phyloP scores from a whole-genome alignment of 2,888 invertebrate genomes.

The Axea sp. region DNA sequence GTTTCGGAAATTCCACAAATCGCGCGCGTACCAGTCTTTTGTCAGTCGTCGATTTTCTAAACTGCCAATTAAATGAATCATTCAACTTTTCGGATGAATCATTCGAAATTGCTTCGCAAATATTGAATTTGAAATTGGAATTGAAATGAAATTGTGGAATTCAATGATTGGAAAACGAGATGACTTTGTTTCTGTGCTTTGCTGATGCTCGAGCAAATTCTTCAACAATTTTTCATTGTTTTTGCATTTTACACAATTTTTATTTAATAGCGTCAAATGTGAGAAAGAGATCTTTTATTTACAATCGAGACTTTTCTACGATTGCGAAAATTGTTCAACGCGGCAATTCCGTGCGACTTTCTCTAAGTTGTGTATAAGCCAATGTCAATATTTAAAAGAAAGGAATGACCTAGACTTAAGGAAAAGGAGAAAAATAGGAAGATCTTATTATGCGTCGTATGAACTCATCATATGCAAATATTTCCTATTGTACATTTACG shows the following conservation, averaged over 20 bases:
- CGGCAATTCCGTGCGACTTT: conserved; percentile 25
- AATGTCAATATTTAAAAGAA: conserved; percentile 36
- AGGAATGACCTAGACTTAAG: conserved; percentile 15
- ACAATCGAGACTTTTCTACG: conserved; percentile 30
- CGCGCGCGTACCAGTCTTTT: no score
- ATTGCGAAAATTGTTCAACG: conserved; percentile 25
- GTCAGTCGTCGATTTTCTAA: no score
- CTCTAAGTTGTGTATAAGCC: conserved; percentile 26
- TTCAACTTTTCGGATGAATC: no score
- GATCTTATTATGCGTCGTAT: conserved; percentile 1
- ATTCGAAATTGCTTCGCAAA: no score
- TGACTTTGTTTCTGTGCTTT: no score
- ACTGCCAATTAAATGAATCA: no score
- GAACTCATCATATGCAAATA: conserved; percentile 13
- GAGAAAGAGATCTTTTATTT: conserved; percentile 7
- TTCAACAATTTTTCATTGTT: no score
- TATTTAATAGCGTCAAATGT: neutral
- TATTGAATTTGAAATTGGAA: no score
- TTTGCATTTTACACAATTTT: no score
- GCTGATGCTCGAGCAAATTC: no score
- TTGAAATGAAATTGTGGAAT: no score
- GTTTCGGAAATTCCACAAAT: conserved; percentile 21
- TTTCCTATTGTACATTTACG: conserved; percentile 1
- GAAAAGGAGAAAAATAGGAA: conserved; percentile 32
- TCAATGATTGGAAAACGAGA: no score